Evolutionary conservation across 2,113 vertebrate genomes (phyloP), one percentile per base, ranked within the genome.

Genomic region (Rhinogobius similis): DNA sequence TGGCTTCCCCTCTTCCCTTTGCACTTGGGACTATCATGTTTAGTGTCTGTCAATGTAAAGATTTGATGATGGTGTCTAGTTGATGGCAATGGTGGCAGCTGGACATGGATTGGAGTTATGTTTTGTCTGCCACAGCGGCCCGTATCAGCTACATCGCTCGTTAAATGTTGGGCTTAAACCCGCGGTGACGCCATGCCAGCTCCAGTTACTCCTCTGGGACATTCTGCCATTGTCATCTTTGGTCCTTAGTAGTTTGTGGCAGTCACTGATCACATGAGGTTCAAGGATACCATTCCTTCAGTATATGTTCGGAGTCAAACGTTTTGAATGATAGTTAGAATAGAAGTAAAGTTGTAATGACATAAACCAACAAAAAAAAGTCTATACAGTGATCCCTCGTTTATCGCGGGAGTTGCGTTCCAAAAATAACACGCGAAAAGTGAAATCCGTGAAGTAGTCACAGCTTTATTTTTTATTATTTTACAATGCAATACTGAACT

Each of bases 171-270:
- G 71, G 76, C 76, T 87, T 86, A 89, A 88, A 87, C 84, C 85
- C 39, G 10, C 62, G 66, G 73, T 88, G 90, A 93, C 81, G 86
- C 90, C 86, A 76, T 36, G 63, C 73, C 65, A 55, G 81, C 86
- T 92, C 89, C 13, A 53, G 88, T 93, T 93, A 79, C 91, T 61
- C 92, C 72, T 65, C 46, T 66, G 83, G 92, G 91, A 93, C 89
- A 88, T 90, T 85, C 89, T 88, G 78, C 89, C 70, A 90, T 90
- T 92, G 91, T 92, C 87, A 79, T 68, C 53, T 53, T 67, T 85
- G 88, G 82, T 78, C 85, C 70, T 73, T 63, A 81, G 85, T 90
- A 89, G 84, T 81, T 72, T 76, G 8, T 12, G 10, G 56, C 69
- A 67, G 73, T 72, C 74, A 66, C 86, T 88, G 80, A 64, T 75